A percentile compares a stretch with the other conserved stretches of the same genome.
phyloP scores from a whole-genome alignment of 2,888 invertebrate species.

The Megalurothrips usitatus region DNA sequence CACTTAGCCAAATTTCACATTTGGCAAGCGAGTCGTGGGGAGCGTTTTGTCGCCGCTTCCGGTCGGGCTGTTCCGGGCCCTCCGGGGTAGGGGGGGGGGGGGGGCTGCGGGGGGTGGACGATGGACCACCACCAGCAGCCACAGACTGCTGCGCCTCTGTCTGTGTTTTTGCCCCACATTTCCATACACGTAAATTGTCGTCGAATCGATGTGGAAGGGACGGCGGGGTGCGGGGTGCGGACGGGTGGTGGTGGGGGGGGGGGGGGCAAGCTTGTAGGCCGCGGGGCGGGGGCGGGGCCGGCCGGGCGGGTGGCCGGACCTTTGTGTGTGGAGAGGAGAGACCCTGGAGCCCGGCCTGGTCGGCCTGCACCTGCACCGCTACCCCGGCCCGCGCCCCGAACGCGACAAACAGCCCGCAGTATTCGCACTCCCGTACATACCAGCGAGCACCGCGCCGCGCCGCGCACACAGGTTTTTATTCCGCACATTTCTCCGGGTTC shows the following conservation, averaged over 20 bases:
- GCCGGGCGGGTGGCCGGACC: too few relatives aligned
- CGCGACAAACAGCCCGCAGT: too few relatives aligned
- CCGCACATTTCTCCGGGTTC: too few relatives aligned
- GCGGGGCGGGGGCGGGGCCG: too few relatives aligned
- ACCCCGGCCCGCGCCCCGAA: too few relatives aligned
- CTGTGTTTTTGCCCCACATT: neutral
- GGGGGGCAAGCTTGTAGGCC: neutral
- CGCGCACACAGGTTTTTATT: too few relatives aligned
- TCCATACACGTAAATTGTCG: neutral
- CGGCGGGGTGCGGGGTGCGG: neutral
- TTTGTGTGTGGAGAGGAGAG: too few relatives aligned
- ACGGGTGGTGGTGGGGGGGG: neutral
- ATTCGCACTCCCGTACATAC: too few relatives aligned
- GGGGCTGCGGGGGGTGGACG: neutral
- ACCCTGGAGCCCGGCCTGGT: too few relatives aligned
- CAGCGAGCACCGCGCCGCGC: too few relatives aligned
- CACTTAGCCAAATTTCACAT: slow-evolving; percentile 1
- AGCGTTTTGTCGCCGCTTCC: slow-evolving; percentile 13
- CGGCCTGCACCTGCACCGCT: too few relatives aligned
- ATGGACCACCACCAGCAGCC: neutral
- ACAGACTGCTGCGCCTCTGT: neutral
- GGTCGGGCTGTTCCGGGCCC: neutral
- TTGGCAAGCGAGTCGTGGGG: slow-evolving; percentile 14
- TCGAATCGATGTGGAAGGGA: neutral
- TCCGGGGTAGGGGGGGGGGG: neutral